phyloP scores from a whole-genome alignment of 2,797 vertebrate genomes.

The Oreonectes daqikongensis region DNA sequence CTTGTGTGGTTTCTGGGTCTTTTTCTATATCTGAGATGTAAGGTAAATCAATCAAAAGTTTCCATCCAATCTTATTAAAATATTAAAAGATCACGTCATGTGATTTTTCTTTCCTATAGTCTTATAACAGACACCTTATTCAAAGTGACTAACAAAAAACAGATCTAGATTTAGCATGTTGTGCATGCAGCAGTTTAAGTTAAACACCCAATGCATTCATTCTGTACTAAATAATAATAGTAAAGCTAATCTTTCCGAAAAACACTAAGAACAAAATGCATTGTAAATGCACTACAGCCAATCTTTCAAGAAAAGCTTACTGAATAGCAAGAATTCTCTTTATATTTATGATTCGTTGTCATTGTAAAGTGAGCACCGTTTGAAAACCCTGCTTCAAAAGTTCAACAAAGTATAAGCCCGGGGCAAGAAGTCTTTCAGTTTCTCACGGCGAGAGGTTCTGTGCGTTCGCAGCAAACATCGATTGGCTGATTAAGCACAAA shows the following conservation, averaged over 20 bases:
- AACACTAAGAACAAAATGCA: background rate
- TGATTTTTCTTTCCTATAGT: too few species aligned
- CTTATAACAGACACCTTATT: too few species aligned
- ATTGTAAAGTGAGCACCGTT: slow-evolving; percentile 21
- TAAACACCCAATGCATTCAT: background rate
- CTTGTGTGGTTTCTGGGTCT: too few species aligned
- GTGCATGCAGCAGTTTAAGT: too few species aligned
- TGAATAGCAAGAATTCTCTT: background rate
- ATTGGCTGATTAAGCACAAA: slow-evolving; percentile 79
- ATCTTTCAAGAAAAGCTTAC: background rate
- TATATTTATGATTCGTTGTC: background rate
- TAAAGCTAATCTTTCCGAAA: too few species aligned
- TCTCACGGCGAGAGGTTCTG: slow-evolving; percentile 55
- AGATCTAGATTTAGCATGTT: too few species aligned
- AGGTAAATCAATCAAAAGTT: too few species aligned
- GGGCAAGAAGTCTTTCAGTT: slow-evolving; percentile 58
- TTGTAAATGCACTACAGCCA: background rate
- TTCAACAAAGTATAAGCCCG: slow-evolving; percentile 48
- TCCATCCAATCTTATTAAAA: too few species aligned
- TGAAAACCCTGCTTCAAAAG: too few species aligned
- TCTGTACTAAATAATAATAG: background rate
- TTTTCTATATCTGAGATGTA: too few species aligned
- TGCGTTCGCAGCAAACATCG: slow-evolving; percentile 57
- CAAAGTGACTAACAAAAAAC: too few species aligned
- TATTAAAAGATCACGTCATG: too few species aligned